Evolutionary conservation across 2,797 vertebrate genomes (phyloP).

Genomic region (Balearica regulorum): DNA sequence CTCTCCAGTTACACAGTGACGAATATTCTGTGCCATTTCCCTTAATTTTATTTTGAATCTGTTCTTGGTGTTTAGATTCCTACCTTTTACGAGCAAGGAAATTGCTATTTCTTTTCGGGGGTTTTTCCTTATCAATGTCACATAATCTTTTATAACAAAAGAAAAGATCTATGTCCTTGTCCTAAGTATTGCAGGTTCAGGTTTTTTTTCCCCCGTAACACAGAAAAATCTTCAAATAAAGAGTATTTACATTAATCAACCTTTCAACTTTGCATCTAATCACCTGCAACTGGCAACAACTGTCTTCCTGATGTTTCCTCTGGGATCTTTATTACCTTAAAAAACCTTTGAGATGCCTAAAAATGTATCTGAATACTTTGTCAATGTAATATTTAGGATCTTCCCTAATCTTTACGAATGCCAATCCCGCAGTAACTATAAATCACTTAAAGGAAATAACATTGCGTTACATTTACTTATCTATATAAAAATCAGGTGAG

Average conservation of each 20-base stretch:
- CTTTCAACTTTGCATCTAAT: not conserved
- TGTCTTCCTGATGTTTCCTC: not conserved
- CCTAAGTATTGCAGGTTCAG: not conserved
- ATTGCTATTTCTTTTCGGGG: too few relatives aligned
- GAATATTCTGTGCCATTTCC: not conserved
- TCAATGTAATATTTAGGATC: not conserved
- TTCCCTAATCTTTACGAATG: not conserved
- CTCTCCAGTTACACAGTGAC: not conserved
- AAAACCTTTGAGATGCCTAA: not conserved
- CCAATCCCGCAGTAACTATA: not conserved
- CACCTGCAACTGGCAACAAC: not conserved
- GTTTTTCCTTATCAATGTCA: not conserved
- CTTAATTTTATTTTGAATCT: not conserved
- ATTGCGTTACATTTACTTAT: not conserved
- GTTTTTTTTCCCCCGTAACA: not conserved
- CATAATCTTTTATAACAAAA: not conserved
- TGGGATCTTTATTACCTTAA: not conserved
- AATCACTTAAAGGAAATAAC: not conserved
- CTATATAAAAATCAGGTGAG: not conserved
- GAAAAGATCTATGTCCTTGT: not conserved
- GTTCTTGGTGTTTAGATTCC: not conserved
- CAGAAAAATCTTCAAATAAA: not conserved
- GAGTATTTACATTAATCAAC: not conserved
- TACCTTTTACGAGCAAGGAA: not conserved
- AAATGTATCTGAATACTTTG: not conserved